A percentile compares a stretch with the other conserved stretches of the same genome.
Evolutionary conservation across 2,113 vertebrate genomes (phyloP).

Genomic region (Oreocharis arfaki): DNA sequence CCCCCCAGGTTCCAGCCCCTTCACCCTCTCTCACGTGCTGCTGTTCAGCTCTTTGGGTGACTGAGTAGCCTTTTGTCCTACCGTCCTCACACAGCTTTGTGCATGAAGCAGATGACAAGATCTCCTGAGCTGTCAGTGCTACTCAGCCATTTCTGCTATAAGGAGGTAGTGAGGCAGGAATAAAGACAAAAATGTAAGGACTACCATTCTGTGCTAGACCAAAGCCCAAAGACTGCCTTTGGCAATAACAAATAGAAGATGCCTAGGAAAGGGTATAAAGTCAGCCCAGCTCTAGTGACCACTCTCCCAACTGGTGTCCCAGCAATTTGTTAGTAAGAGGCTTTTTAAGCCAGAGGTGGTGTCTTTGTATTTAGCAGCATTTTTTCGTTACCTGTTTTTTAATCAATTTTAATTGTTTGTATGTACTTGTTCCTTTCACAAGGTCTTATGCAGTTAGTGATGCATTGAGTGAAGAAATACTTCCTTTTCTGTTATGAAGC

Average conservation of each 20-base stretch:
- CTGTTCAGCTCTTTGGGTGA: not conserved
- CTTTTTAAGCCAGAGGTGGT: not conserved
- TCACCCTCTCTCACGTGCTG: not conserved
- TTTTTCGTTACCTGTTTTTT: not conserved
- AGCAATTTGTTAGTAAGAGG: not conserved
- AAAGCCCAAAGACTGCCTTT: not conserved
- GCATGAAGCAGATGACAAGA: not conserved
- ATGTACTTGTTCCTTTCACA: not conserved
- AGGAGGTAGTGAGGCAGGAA: not conserved
- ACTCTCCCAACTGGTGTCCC: not conserved
- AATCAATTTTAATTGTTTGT: not conserved
- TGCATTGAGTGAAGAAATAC: not conserved
- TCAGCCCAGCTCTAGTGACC: not conserved
- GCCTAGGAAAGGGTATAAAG: not conserved
- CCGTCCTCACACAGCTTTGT: not conserved
- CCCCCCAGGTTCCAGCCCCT: not conserved
- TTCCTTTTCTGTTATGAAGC: not conserved
- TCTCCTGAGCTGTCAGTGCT: not conserved
- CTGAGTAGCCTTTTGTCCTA: not conserved
- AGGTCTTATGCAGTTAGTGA: not conserved
- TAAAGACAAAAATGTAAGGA: not conserved
- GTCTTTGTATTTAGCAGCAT: not conserved
- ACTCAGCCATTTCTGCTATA: not conserved
- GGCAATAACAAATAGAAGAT: not conserved
- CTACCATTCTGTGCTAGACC: not conserved